phyloP scores from a whole-genome alignment of 2,888 invertebrate genomes.

The Acleris holmiana region DNA sequence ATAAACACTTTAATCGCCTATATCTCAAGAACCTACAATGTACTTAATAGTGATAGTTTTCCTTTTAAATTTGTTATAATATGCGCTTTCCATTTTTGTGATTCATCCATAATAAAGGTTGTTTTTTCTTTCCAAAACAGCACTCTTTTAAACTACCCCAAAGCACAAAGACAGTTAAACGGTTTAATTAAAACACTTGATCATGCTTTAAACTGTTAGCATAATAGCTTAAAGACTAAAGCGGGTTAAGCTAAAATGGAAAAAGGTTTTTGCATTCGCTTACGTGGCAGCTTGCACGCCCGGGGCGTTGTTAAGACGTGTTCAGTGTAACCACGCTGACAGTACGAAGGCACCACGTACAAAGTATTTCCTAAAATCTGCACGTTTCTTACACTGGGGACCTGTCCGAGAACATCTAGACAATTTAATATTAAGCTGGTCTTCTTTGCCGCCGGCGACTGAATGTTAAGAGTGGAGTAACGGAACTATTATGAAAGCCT shows the following conservation, averaged over 20 bases:
- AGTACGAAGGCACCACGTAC: slow-evolving; percentile 7
- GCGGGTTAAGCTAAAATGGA: slow-evolving; percentile 3
- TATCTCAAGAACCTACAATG: too few species aligned
- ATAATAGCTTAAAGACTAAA: neutral
- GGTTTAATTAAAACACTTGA: neutral
- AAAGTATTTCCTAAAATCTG: slow-evolving; percentile 32
- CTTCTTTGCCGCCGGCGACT: slow-evolving; percentile 1
- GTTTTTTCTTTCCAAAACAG: too few species aligned
- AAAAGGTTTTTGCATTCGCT: slow-evolving; percentile 19
- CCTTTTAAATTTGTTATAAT: too few species aligned
- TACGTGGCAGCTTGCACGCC: slow-evolving; percentile 26
- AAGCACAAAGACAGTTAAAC: neutral
- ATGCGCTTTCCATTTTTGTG: too few species aligned
- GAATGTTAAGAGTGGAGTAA: neutral
- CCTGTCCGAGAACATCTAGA: slow-evolving; percentile 18
- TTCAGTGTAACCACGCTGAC: slow-evolving; percentile 11
- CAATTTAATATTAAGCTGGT: slow-evolving; percentile 18
- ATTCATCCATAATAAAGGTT: too few species aligned
- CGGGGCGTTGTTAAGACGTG: slow-evolving; percentile 30
- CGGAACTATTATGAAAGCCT: too few species aligned
- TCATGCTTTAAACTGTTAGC: neutral
- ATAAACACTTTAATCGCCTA: too few species aligned
- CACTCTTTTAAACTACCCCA: too few species aligned
- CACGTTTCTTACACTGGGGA: slow-evolving; percentile 27
- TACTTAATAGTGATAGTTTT: too few species aligned